Evolutionary conservation across 2,113 vertebrate genomes (phyloP), one percentile per base, ranked within the genome.

Genomic region (Ciconia maguari): DNA sequence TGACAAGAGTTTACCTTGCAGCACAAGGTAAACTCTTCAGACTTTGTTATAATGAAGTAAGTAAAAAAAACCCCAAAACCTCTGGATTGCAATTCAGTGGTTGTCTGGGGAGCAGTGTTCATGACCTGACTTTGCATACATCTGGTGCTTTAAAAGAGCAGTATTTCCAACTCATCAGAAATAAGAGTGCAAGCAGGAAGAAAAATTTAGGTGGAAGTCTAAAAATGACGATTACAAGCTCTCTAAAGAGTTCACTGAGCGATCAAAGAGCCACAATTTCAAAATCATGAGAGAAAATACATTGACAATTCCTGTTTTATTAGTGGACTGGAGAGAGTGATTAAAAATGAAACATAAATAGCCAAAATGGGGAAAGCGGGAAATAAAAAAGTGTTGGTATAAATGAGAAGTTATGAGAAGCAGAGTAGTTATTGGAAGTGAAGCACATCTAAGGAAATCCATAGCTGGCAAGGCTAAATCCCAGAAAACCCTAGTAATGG

Each of bases 381-480:
- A 90, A 75, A 92, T 44, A 57, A 81, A 72, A 16, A 64, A 58
- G 16, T 27, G 11, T 57, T 79, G 42, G 22, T 49, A 66, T 57
- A 76, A 75, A 91, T 84, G 6, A 79, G 38, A 91, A 55, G 32
- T 65, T 84, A 36, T 68, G 69, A 91, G 61, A 86, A 55, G 46
- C 64, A 71, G 29, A 78, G 11, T 15, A 84, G 44, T 90, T 72
- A 95, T 87, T 93, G 48, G 44, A 87, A 94, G 61, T 65, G 84
- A 91, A 94, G 30, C 46, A 48, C 74, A 72, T 96, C 44, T 76
- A 51, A 87, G 60, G 44, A 93, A 95, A 96, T 94, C 83, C 65
- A 94, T 82, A 93, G 38, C 77, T 89, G 65, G 90, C 93, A 82
- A 65, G 42, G 74, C 72, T 71, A 76, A 91, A 79, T 75, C 60